Evolutionary conservation across 2,113 vertebrate species (phyloP).

Genomic region (Erythrocercus mccallii): DNA sequence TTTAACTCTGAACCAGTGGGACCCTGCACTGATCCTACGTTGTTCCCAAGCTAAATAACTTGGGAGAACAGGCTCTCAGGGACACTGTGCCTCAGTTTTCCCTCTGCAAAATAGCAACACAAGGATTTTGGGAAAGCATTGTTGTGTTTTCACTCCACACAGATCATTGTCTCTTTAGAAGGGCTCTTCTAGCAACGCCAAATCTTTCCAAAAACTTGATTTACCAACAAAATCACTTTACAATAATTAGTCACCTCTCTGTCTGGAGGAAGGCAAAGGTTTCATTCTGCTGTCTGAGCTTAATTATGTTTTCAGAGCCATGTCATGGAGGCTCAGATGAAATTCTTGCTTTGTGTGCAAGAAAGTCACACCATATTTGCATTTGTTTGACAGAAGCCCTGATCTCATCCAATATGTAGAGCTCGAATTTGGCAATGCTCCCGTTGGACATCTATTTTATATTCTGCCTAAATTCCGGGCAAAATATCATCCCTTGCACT

Average conservation of each 20-base stretch:
- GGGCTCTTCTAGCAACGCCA: not conserved
- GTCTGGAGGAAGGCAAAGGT: not conserved
- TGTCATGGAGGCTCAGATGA: not conserved
- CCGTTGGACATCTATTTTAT: not conserved
- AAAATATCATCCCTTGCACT: not conserved
- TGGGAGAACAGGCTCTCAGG: not conserved
- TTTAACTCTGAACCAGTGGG: not conserved
- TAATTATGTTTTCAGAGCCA: not conserved
- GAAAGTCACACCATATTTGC: not conserved
- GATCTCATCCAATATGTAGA: not conserved
- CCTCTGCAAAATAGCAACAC: not conserved
- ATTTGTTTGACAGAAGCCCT: not conserved
- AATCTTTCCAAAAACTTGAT: not conserved
- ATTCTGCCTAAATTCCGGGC: not conserved
- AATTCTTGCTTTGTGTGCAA: not conserved
- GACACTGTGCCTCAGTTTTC: not conserved
- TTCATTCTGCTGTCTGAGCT: not conserved
- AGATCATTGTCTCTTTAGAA: not conserved
- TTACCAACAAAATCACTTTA: not conserved
- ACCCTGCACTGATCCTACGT: not conserved
- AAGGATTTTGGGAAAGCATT: not conserved
- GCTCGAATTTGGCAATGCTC: not conserved
- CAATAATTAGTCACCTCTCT: not conserved
- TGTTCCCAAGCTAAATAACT: not conserved
- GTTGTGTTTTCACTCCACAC: rapidly evolving